A percentile compares a stretch with the other conserved stretches of the same genome.
These are phyloP conservation scores for western clawed frog (Xenopus tropicalis) DNA, from an alignment of 2,113 vertebrate species.

Conservation along the genomic window DNA sequence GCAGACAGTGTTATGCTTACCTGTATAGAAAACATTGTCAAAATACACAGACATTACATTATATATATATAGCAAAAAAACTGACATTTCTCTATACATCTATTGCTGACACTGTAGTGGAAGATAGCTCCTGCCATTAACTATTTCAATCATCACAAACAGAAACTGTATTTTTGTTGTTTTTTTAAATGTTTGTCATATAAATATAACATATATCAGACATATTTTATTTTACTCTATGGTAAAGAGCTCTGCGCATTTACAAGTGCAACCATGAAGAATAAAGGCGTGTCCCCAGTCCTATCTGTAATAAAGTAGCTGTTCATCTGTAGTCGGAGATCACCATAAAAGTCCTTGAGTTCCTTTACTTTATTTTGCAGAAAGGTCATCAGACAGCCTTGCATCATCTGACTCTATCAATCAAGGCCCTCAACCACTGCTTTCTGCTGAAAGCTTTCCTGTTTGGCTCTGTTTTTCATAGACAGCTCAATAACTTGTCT, in stretches of 20 bases:
- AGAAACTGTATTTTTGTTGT: too few species aligned
- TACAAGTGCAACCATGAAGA: constrained; percentile 57
- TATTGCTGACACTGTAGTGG: too few species aligned
- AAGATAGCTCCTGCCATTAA: too few species aligned
- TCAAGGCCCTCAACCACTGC: constrained; percentile 66
- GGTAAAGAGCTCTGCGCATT: constrained; percentile 55
- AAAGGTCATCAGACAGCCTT: constrained; percentile 69
- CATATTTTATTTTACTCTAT: background rate
- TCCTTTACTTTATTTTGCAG: constrained; percentile 68
- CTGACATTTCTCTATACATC: too few species aligned
- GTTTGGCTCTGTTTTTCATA: constrained; percentile 72
- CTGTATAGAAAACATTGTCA: too few species aligned
- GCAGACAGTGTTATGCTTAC: too few species aligned
- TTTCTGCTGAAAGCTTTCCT: constrained; percentile 72
- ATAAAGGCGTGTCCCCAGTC: constrained; percentile 59
- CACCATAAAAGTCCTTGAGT: constrained; percentile 68
- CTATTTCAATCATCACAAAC: too few species aligned
- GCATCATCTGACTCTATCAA: constrained; percentile 73
- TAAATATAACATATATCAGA: background rate
- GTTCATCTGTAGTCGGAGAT: constrained; percentile 73
- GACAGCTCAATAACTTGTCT: constrained; percentile 81
- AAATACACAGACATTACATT: too few species aligned
- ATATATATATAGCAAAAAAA: too few species aligned
- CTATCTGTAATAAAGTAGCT: constrained; percentile 69
- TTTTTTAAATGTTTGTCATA: too few species aligned